phyloP scores from a whole-genome alignment of 2,888 invertebrate species.

The Lasioglossum lativentre region DNA sequence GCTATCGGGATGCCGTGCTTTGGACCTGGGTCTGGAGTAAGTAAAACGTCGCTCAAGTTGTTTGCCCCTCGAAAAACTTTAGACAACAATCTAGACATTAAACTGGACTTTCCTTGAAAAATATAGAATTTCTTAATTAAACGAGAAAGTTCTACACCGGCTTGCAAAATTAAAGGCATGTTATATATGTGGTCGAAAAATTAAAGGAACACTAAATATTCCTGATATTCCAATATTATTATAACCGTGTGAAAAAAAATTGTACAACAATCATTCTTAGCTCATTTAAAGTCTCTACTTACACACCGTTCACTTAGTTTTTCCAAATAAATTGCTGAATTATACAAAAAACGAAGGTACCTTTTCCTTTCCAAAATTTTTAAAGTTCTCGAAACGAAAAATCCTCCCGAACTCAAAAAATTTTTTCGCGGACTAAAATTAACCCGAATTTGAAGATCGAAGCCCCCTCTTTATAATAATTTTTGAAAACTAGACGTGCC shows the following conservation, averaged over 20 bases:
- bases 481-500: not conserved
- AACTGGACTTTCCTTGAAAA: not conserved
- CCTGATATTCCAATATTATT: not conserved
- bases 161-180: not conserved
- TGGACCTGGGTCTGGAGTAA: conserved; percentile 87
- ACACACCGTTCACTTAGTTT: too few species aligned
- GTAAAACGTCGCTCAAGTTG: conserved; percentile 75
- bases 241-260: not conserved
- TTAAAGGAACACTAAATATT: too few species aligned
- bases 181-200: too few species aligned
- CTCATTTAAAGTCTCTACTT: not conserved
- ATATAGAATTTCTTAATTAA: not conserved
- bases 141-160: not conserved
- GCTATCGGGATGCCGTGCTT: conserved; percentile 80
- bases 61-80: not conserved
- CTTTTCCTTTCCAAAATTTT: not conserved
- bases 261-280: not conserved
- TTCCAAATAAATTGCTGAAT: not conserved
- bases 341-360: not conserved
- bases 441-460: not conserved
- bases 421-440: not conserved
- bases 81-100: not conserved
- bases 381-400: not conserved
- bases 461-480: too few species aligned
- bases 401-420: not conserved